Evolutionary conservation across 2,888 invertebrate genomes (phyloP).

Genomic region (Drosophila paramelanica): DNA sequence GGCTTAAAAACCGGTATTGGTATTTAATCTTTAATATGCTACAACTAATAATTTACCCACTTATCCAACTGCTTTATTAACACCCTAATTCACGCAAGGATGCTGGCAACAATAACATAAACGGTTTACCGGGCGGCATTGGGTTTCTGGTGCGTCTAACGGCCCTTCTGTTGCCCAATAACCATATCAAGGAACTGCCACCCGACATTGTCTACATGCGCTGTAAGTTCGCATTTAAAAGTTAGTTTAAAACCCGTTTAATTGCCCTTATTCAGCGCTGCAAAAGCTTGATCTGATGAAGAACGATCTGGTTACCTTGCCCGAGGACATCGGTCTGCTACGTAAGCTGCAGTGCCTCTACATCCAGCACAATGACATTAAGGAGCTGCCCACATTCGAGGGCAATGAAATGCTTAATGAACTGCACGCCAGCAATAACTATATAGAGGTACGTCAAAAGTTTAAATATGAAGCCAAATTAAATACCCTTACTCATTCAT

Average conservation of each 20-base stretch:
- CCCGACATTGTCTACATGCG: constrained; percentile 92
- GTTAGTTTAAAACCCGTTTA: constrained; percentile 4
- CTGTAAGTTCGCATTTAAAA: constrained; percentile 87
- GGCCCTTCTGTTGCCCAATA: constrained; percentile 90
- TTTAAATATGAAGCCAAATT: too few species aligned
- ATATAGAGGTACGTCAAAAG: constrained; percentile 87
- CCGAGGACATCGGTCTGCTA: constrained; percentile 89
- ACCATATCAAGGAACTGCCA: constrained; percentile 90
- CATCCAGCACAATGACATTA: constrained; percentile 93
- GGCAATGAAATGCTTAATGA: constrained; percentile 92
- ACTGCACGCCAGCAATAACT: constrained; percentile 93
- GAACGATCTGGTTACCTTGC: constrained; percentile 89
- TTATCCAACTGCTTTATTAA: constrained; percentile 49
- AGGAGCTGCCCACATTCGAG: constrained; percentile 90
- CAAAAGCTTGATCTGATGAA: constrained; percentile 90
- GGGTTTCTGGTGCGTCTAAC: constrained; percentile 92
- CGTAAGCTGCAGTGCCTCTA: constrained; percentile 91
- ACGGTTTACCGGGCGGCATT: constrained; percentile 91
- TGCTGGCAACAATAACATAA: constrained; percentile 91
- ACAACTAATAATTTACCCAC: constrained; percentile 15
- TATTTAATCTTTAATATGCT: not conserved
- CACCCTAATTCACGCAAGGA: constrained; percentile 86
- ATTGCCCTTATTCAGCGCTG: constrained; percentile 83
- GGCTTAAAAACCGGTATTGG: constrained; percentile 45
- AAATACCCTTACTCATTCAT: not conserved